phyloP scores from a whole-genome alignment of 2,888 invertebrate species.

The Metallyticus violacea region DNA sequence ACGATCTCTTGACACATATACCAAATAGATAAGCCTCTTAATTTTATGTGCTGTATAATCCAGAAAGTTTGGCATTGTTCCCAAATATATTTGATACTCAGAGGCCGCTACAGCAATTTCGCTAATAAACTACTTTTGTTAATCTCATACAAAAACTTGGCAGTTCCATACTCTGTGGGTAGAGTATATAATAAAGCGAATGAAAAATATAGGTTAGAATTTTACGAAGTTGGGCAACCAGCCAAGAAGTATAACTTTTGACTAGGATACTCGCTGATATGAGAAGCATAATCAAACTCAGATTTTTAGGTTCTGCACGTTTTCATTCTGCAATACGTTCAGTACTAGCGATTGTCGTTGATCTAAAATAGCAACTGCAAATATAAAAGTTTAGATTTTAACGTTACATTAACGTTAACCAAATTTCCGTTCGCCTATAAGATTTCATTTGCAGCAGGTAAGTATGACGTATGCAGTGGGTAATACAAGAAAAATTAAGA shows the following conservation, averaged over 20 bases:
- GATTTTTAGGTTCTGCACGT: no score
- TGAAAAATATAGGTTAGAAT: neutral
- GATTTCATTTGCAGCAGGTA: no score
- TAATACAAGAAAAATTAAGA: no score
- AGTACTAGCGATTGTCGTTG: no score
- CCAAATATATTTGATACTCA: neutral
- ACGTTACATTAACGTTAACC: no score
- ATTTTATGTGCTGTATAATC: neutral
- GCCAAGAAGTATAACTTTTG: neutral
- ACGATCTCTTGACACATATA: neutral
- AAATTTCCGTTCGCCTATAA: no score
- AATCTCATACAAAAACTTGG: neutral
- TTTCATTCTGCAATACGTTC: no score
- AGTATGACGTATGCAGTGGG: no score
- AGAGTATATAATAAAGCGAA: neutral
- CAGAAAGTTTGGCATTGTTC: neutral
- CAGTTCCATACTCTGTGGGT: neutral
- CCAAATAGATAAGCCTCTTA: neutral
- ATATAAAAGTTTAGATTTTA: no score
- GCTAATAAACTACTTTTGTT: neutral
- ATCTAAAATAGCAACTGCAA: no score
- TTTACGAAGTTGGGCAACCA: neutral
- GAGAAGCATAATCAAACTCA: no score
- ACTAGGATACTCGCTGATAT: neutral
- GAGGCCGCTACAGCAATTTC: neutral